A percentile compares a stretch with the other conserved stretches of the same genome.
Conservation (phyloP, 2,888 invertebrate genomes). For the Caenorhabditis macrosperma region DNA sequence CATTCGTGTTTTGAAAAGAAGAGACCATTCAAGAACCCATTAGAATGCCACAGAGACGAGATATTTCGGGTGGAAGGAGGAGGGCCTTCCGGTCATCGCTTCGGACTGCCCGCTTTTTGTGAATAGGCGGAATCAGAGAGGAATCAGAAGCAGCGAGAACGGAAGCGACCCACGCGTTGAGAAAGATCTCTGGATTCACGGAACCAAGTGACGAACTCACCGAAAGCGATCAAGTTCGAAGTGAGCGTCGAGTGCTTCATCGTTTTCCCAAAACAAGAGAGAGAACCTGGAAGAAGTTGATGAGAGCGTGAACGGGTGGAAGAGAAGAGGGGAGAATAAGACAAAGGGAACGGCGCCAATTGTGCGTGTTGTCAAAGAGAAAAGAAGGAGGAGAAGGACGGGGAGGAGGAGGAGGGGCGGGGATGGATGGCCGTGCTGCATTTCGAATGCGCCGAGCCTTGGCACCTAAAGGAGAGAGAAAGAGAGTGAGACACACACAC, state of each 20-base stretch:
- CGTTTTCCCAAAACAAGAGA: neutral
- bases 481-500: constrained; percentile 11
- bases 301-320: neutral
- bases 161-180: neutral
- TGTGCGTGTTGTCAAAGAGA: constrained; percentile 44
- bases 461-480: constrained; percentile 50
- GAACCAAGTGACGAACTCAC: constrained; percentile 44
- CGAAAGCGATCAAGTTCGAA: constrained; percentile 55
- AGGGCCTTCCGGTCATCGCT: constrained; percentile 24
- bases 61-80: neutral
- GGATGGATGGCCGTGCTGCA: constrained; percentile 49
- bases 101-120: neutral
- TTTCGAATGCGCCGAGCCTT: constrained; percentile 54
- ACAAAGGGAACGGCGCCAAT: constrained; percentile 36
- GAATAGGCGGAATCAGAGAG: constrained; percentile 44
- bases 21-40: constrained; percentile 33
- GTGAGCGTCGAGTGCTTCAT: constrained; percentile 62
- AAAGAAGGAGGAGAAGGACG: too few relatives aligned
- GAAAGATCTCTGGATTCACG: too few relatives aligned
- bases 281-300: constrained; percentile 21
- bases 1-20: constrained; percentile 14
- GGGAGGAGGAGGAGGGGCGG: constrained; percentile 10
- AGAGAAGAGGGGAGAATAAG: constrained; percentile 15
- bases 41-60: constrained; percentile 19
- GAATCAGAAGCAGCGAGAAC: constrained; percentile 30